Evolutionary conservation across 2,888 invertebrate species (phyloP).

Genomic region (Tortrix viridana): DNA sequence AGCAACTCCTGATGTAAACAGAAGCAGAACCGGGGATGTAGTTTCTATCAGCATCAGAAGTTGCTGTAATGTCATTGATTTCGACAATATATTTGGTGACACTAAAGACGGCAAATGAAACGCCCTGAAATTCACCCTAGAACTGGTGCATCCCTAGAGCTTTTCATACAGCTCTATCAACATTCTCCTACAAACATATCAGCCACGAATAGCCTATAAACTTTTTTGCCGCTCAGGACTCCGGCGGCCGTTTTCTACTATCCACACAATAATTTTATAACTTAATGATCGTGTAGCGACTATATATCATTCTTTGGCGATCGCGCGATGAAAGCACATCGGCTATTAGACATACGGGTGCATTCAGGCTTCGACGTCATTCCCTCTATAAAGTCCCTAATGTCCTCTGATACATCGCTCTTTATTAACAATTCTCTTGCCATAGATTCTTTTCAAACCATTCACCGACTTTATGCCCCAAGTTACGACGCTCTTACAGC

Average conservation of each 20-base stretch:
- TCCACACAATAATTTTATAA: conserved; percentile 34
- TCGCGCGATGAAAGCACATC: conserved; percentile 31
- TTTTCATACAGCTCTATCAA: too few relatives aligned
- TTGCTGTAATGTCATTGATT: too few relatives aligned
- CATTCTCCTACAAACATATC: neutral
- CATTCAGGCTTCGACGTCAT: conserved; percentile 70
- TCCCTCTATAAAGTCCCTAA: conserved; percentile 76
- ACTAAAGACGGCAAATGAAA: too few relatives aligned
- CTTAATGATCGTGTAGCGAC: conserved; percentile 29
- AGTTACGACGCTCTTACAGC: conserved; percentile 79
- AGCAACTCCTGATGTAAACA: too few relatives aligned
- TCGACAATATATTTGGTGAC: too few relatives aligned
- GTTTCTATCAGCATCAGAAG: too few relatives aligned
- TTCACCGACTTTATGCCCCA: conserved; percentile 78
- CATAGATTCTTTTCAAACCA: conserved; percentile 75
- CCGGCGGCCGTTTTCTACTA: conserved; percentile 1
- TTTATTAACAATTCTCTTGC: conserved; percentile 81
- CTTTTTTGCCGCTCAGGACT: neutral
- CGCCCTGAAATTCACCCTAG: too few relatives aligned
- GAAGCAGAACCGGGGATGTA: too few relatives aligned
- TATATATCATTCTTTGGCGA: conserved; percentile 35
- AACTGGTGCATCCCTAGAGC: too few relatives aligned
- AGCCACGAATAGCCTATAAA: conserved; percentile 4
- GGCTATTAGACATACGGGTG: conserved; percentile 57
- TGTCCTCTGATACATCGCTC: conserved; percentile 77